Base-by-base conservation (phyloP, 2,797 vertebrate species). In the Taenioides sp. region DNA sequence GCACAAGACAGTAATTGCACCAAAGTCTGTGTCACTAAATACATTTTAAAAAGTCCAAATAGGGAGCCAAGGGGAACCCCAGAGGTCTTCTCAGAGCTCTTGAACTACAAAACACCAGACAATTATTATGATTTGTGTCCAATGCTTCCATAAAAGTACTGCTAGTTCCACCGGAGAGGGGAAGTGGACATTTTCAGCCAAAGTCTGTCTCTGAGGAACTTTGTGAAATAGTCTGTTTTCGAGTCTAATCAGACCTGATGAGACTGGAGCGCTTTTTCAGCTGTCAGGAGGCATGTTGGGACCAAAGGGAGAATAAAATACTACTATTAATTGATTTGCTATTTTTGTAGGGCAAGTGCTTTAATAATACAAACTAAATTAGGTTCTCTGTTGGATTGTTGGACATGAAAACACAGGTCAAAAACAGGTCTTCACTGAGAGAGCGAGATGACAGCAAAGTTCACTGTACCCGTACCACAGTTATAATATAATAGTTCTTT, bases 61-160 rank as follows among this genome's bases (percentile, higher is more conserved):
- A 25, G 37, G 14, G 22, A 49, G 40, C 63, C 63, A 49, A 49
- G 63, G 27, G 63, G 63, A 49, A 65, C 63, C 63, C 63, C 63
- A 65, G 63, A 65, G 63, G 63, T 25, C 63, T 40, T 25, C 40
- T 49, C 63, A 12, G 4, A 2, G n/a, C 62, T 47, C 37, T 47
- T 47, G 22, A 64, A 64, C 62, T 64, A 47, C 34, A 43, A 43
- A 43, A 64, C 40, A 47, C 62, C 2, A 49, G 40, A 25, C 22
- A 27, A 65, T 65, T 65, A 65, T 25, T 49, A 65, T 65, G 63
- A 65, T 65, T 65, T 65, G 40, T 22, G 61, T 63, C 61, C 61
- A 40, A 5, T 14, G 31, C 34, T 23, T 65, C 40, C 23, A 65
- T 23, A 49, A 65, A 65, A 47, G 40, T 49, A 65, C 63, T 4